Conservation (phyloP, 2,888 invertebrate genomes). For the Lomographa bimaculata region DNA sequence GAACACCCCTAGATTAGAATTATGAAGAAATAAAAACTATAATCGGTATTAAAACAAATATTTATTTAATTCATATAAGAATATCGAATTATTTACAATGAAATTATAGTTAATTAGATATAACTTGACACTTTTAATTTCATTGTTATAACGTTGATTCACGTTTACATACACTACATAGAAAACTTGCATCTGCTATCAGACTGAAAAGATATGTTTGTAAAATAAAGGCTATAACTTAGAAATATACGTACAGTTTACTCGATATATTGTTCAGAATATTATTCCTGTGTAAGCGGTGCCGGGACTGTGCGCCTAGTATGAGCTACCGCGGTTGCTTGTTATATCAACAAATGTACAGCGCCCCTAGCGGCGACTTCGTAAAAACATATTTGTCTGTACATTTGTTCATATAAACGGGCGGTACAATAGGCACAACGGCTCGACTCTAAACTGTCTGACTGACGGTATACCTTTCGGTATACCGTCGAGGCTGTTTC, state of each 20-base stretch:
- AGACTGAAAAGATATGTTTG: conserved; percentile 79
- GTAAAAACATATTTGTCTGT: no score
- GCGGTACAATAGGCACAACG: no score
- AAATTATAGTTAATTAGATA: conserved; percentile 75
- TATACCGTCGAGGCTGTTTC: no score
- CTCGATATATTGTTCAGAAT: conserved; percentile 73
- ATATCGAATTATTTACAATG: conserved; percentile 82
- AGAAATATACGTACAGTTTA: conserved; percentile 71
- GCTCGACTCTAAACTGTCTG: no score
- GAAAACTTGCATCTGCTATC: conserved; percentile 81
- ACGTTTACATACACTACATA: conserved; percentile 78
- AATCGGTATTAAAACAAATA: conserved; percentile 78
- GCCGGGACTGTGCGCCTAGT: conserved; percentile 1
- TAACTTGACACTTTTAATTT: conserved; percentile 71
- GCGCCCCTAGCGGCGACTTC: no score
- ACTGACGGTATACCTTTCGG: no score
- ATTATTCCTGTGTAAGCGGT: conserved; percentile 53
- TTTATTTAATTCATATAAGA: conserved; percentile 79
- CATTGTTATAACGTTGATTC: conserved; percentile 79
- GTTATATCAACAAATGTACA: no score
- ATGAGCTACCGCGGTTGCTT: no score
- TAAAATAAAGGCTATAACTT: conserved; percentile 73
- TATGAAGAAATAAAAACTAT: conserved; percentile 26
- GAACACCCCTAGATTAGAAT: conserved; percentile 44
- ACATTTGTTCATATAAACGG: no score